phyloP scores from a whole-genome alignment of 2,113 vertebrate species.

The Phrynocephalus versicolor region DNA sequence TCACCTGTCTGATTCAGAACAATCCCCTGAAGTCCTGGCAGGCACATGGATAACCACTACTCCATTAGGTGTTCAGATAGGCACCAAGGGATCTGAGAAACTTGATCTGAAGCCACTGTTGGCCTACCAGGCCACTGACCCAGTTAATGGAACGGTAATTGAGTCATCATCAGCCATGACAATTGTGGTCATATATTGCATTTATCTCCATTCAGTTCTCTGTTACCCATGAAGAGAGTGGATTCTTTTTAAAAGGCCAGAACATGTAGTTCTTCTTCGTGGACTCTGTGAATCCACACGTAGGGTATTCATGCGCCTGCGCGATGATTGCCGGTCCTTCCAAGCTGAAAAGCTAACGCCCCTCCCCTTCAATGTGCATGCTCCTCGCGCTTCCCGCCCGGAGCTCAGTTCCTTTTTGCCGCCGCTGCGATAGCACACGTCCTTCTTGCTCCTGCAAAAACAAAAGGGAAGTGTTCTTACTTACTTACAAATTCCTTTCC shows the following conservation, averaged over 20 bases:
- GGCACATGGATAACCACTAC: constrained; percentile 89
- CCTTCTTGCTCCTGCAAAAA: too few relatives aligned
- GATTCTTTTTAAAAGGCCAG: constrained; percentile 6
- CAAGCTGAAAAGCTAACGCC: too few relatives aligned
- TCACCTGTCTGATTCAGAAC: neutral
- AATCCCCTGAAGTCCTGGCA: constrained; percentile 24
- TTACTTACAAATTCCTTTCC: too few relatives aligned
- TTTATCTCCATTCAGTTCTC: neutral
- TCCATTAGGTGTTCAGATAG: constrained; percentile 80
- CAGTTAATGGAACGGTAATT: constrained; percentile 80
- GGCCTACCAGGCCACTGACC: constrained; percentile 82
- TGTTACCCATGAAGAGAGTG: neutral
- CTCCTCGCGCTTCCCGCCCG: too few relatives aligned
- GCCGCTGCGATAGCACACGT: too few relatives aligned
- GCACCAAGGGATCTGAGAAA: constrained; percentile 75
- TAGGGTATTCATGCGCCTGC: neutral
- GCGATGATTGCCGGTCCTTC: too few relatives aligned
- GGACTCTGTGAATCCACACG: neutral
- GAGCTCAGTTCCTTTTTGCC: too few relatives aligned
- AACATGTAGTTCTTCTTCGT: neutral
- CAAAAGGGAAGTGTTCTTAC: too few relatives aligned
- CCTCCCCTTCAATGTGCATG: too few relatives aligned
- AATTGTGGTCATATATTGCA: neutral
- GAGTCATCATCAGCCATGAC: neutral
- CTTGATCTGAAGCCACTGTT: constrained; percentile 70